phyloP scores from a whole-genome alignment of 2,797 vertebrate genomes.

The Tauraco hartlaubi region DNA sequence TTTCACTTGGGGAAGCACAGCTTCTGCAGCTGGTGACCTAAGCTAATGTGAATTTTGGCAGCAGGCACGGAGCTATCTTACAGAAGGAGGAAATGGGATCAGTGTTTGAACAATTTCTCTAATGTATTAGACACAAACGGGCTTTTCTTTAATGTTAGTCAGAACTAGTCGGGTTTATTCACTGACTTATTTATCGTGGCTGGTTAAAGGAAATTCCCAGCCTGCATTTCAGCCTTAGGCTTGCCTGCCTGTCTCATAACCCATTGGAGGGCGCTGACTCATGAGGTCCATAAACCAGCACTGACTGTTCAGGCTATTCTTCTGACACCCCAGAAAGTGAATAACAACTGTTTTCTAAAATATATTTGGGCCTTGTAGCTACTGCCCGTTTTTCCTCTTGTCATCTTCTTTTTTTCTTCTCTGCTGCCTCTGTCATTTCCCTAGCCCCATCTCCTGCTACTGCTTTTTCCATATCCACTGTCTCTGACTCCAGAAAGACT shows the following conservation, averaged over 20 bases:
- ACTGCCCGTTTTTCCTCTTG: background rate
- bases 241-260: background rate
- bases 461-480: background rate
- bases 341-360: background rate
- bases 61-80: background rate
- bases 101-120: conserved; percentile 33
- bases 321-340: background rate
- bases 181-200: background rate
- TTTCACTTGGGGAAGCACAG: conserved; percentile 11
- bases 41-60: conserved; percentile 35
- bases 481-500: background rate
- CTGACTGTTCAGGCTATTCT: background rate
- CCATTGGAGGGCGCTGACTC: background rate
- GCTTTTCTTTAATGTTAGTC: conserved; percentile 57
- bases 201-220: conserved; percentile 30
- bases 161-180: background rate
- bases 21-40: conserved; percentile 14
- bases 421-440: background rate
- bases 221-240: background rate
- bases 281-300: background rate
- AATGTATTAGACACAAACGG: conserved; percentile 21
- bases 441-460: background rate
- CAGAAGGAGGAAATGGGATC: conserved; percentile 29
- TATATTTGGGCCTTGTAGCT: background rate
- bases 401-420: background rate